Evolutionary conservation across 2,888 invertebrate genomes (phyloP).

Genomic region (Chouioia cunea): DNA sequence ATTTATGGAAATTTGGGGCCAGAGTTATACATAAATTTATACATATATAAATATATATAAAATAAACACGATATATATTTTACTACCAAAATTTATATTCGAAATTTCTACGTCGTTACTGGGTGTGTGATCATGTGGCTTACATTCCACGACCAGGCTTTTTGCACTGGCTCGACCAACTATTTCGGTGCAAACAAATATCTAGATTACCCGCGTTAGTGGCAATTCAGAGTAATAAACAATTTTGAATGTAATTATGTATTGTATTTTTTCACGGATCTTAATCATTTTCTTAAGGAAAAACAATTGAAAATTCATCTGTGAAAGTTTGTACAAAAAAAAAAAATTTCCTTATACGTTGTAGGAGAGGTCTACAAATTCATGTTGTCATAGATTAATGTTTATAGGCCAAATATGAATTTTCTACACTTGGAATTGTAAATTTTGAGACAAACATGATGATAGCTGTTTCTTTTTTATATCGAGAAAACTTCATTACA

Average conservation of each 20-base stretch:
- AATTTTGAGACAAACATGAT: slow-evolving; percentile 32
- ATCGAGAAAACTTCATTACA: slow-evolving; percentile 31
- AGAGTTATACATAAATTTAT: slow-evolving; percentile 56
- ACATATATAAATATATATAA: slow-evolving; percentile 56
- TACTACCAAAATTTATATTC: slow-evolving; percentile 68
- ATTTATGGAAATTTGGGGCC: slow-evolving; percentile 49
- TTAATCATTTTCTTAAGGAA: slow-evolving; percentile 38
- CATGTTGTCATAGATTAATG: slow-evolving; percentile 43
- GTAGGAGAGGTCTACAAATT: slow-evolving; percentile 39
- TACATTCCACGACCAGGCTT: slow-evolving; percentile 65
- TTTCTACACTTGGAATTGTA: slow-evolving; percentile 10
- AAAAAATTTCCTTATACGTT: slow-evolving; percentile 35
- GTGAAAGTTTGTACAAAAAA: slow-evolving; percentile 44
- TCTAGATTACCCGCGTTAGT: slow-evolving; percentile 42
- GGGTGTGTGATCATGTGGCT: slow-evolving; percentile 62
- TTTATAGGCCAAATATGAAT: slow-evolving; percentile 24
- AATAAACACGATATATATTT: slow-evolving; percentile 62
- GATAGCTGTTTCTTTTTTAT: slow-evolving; percentile 40
- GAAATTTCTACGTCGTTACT: slow-evolving; percentile 66
- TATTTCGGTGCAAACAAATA: slow-evolving; percentile 46
- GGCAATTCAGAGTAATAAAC: slow-evolving; percentile 47
- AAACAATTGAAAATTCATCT: slow-evolving; percentile 40
- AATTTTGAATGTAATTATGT: slow-evolving; percentile 50
- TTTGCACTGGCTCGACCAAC: slow-evolving; percentile 48
- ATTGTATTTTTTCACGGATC: slow-evolving; percentile 61